Evolutionary conservation across 2,113 vertebrate genomes (phyloP).

Genomic region (Donacobius atricapilla): DNA sequence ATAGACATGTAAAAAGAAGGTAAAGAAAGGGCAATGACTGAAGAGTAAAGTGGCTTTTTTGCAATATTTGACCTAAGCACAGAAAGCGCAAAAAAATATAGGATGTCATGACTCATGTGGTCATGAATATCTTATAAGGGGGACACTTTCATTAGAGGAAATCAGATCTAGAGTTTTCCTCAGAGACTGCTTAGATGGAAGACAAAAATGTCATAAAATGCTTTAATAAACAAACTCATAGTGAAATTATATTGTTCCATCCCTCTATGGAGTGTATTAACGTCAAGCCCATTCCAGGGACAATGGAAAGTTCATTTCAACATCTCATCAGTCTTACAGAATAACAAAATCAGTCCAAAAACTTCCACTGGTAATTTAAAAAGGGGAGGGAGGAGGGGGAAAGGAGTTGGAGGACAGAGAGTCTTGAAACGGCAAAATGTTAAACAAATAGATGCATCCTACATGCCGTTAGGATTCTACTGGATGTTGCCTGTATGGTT

Average conservation of each 20-base stretch:
- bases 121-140: neutral
- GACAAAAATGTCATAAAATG: neutral
- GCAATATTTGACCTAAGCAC: neutral
- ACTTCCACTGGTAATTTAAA: neutral
- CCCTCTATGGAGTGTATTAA: neutral
- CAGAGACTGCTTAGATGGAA: neutral
- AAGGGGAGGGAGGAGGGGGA: accelerated
- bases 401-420: neutral
- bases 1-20: neutral
- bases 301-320: neutral
- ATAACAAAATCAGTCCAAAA: neutral
- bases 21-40: neutral
- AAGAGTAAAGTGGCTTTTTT: neutral
- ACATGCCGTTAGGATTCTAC: neutral
- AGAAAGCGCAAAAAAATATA: neutral
- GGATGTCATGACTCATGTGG: neutral
- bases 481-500: neutral
- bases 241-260: neutral
- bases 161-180: constrained; percentile 14
- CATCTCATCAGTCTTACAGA: neutral
- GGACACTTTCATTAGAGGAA: neutral
- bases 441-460: neutral
- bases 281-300: neutral
- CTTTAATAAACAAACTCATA: constrained; percentile 44
- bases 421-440: neutral